Evolutionary conservation across 2,888 invertebrate species (phyloP), one percentile per base, ranked within the genome.

Genomic region (Catonia carolina): DNA sequence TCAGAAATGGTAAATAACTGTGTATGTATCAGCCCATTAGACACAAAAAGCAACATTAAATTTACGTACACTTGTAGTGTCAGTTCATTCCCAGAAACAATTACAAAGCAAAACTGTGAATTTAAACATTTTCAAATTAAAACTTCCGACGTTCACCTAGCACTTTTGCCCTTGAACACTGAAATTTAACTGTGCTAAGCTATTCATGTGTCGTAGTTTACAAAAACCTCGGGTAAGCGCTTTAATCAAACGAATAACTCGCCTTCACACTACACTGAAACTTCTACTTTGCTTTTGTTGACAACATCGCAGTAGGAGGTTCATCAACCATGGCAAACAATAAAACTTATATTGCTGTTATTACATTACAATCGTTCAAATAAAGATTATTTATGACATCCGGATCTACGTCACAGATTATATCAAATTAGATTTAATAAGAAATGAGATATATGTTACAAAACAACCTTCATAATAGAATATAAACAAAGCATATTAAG

Each of bases 91-190:
- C 5, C 45, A 10, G 2, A 18, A 45, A 45, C 6, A 22, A 45
- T n/a, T n/a, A 45, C 2, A 22, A 23, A 14, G 27, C 4, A 18
- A 22, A 14, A n/a, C 23, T 27, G 5, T 22, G 23, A 10, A n/a
- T 45, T 45, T 10, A 45, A 20, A 12, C 22, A 42, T 12, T 20
- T 3, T 22, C 12, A 45, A 22, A 22, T 45, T n/a, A 10, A 27
- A 23, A 45, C 14, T 45, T 45, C 17, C 23, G 45, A 23, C 45
- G 22, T 42, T 45, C 22, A 45, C 45, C 27, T 23, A 45, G 45
- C 14, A 22, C 22, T 22, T 20, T 45, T 45, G 45, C 45, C 45
- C 45, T 45, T 45, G 45, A 45, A 45, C 45, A 45, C 22, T 23
- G 18, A 22, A 45, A 45, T 23, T 20, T 14, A 17, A 23, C 27